Percentiles rank a stretch among this genome's conserved stretches.
Evolutionary conservation across 2,888 invertebrate species (phyloP).

Genomic region (Diaphora mendica): DNA sequence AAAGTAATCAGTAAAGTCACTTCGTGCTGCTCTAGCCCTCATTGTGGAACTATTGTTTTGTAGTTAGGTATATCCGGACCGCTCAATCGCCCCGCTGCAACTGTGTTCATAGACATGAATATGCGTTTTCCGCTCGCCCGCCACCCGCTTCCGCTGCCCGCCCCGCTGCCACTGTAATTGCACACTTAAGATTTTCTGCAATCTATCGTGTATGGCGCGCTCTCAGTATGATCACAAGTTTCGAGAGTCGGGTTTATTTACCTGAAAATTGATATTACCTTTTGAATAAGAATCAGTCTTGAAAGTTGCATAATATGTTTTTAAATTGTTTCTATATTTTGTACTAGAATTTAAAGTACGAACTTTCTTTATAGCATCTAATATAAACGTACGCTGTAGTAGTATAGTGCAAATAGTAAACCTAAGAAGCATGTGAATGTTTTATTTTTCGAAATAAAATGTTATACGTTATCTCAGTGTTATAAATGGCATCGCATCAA

Average conservation of each 20-base stretch:
- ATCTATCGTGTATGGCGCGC: background rate
- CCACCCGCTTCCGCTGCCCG: no score
- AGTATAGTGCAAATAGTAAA: background rate
- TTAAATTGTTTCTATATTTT: background rate
- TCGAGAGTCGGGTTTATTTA: background rate
- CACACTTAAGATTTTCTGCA: background rate
- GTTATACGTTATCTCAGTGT: slow-evolving; percentile 33
- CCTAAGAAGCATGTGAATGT: background rate
- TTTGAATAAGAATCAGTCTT: background rate
- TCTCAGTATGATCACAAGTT: background rate
- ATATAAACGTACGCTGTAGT: background rate
- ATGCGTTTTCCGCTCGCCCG: no score
- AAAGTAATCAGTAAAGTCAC: no score
- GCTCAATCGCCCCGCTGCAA: no score
- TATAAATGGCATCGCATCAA: slow-evolving; percentile 56
- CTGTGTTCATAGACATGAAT: no score
- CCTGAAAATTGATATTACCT: background rate
- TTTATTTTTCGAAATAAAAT: slow-evolving; percentile 7
- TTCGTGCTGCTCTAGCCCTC: no score
- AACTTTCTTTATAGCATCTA: background rate
- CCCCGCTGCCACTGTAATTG: no score
- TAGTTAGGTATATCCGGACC: no score
- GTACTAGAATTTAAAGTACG: background rate
- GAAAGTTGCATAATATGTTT: background rate
- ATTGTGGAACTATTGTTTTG: no score